Evolutionary conservation across 2,113 vertebrate species (phyloP), one percentile per base, ranked within the genome.

Genomic region (Equus przewalskii): DNA sequence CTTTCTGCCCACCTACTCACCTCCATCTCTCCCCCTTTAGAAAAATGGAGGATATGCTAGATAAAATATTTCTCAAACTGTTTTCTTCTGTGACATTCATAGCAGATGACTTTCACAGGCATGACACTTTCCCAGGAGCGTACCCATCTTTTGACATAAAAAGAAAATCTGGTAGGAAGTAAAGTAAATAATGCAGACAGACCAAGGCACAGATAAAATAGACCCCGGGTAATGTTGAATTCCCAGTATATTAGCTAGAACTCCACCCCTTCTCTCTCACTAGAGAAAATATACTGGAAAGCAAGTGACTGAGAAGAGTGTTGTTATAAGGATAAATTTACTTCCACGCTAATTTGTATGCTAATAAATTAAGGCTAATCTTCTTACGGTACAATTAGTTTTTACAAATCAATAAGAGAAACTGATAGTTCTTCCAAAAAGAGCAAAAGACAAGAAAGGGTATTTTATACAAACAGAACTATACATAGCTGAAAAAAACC

Each of bases 101-200:
- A 88, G 41, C 16, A 70, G 64, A 96, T 93, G 82, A 79, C 58
- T 70, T 97, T 90, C 24, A 6, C 69, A 36, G 89, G 73, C 69
- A 62, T 90, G 65, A 79, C 51, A 83, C 28, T 86, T 69, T 94
- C 64, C 67, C 65, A 60, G 62, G 30, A 89, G n/a, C 5, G 36
- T 21, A 67, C 62, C 9, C 69, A 41, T 62, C 84, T 65, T 89
- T 96, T 78, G 41, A 89, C 56, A 84, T 64, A 58, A 79, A 79
- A 93, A 60, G 54, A 80, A 96, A 95, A 94, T 65, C 28, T 97
- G 16, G 1, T 87, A 44, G 67, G 18, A 95, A 94, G 83, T 86
- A 91, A 96, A 95, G 12, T 15, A 56, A 76, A 73, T 49, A 83
- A n/a, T 79, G 30, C 2, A 51, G 13, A 62, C 8, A 30, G n/a